A percentile compares a stretch with the other conserved stretches of the same genome.
Conservation (phyloP, 2,888 invertebrate genomes). For the Dryococelus australis region DNA sequence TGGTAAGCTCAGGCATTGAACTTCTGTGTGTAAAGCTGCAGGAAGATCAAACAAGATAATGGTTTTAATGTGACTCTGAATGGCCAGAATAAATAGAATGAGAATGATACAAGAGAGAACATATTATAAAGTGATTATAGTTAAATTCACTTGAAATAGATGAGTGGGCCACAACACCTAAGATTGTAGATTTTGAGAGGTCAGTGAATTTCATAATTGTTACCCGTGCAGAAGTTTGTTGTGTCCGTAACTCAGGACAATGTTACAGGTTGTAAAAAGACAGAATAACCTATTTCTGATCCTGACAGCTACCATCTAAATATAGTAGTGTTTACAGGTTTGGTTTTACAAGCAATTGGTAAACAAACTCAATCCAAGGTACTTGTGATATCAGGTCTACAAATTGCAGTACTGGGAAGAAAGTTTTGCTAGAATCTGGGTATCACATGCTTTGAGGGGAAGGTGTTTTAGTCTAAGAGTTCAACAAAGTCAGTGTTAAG, state of each 20-base stretch:
- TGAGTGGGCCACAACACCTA: neutral
- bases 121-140: neutral
- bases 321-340: neutral
- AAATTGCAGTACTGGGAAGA: neutral
- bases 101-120: neutral
- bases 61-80: too few species aligned
- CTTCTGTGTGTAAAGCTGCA: too few species aligned
- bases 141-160: neutral
- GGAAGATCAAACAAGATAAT: too few species aligned
- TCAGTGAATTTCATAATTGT: neutral
- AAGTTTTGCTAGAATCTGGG: neutral
- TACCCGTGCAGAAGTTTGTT: neutral
- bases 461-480: neutral
- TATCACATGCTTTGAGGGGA: neutral
- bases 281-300: neutral
- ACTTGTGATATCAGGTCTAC: neutral
- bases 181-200: conserved; percentile 16
- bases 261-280: neutral
- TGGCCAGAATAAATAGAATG: too few species aligned
- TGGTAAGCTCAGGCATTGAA: too few species aligned
- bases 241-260: neutral
- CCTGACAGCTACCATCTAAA: neutral
- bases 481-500: neutral
- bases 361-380: neutral
- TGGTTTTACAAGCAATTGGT: neutral